Conservation (phyloP, 2,797 vertebrate species). For the Buceros bicornis region DNA sequence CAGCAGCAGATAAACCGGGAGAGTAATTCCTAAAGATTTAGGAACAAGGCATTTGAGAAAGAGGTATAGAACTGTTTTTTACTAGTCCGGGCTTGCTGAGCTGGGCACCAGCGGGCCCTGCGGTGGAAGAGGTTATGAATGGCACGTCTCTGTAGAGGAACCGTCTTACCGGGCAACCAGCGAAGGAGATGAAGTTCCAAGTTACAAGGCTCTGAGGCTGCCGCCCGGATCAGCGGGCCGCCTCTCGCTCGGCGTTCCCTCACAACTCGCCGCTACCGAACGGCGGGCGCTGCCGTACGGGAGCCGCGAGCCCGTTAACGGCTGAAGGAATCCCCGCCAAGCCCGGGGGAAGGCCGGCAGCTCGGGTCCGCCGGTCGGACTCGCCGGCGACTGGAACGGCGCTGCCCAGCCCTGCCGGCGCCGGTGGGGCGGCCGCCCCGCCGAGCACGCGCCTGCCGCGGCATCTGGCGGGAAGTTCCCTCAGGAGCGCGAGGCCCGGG, state of each 20-base stretch:
- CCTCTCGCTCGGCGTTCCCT: not conserved
- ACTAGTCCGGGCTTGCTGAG: not conserved
- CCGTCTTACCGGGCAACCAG: not conserved
- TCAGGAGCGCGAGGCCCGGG: not conserved
- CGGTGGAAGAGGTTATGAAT: not conserved
- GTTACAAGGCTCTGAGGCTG: fast-evolving
- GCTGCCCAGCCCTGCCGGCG: no score
- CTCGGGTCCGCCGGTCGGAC: no score
- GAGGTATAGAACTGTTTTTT: not conserved
- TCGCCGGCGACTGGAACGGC: no score
- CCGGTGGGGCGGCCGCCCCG: not conserved
- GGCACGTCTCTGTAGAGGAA: not conserved
- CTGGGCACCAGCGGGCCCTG: fast-evolving
- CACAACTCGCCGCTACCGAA: not conserved
- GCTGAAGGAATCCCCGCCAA: no score
- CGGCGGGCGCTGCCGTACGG: fast-evolving
- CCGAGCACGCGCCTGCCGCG: not conserved
- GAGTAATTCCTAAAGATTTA: not conserved
- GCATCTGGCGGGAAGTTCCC: not conserved
- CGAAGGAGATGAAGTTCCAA: not conserved
- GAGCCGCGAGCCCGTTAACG: fast-evolving
- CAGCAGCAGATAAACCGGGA: not conserved
- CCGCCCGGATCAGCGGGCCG: fast-evolving
- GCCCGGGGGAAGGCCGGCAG: not conserved
- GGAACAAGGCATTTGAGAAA: not conserved